Evolutionary conservation across 1,140 invertebrate species (phyloP), one percentile per base, ranked within the genome.

Genomic region (Caerostris darwini): DNA sequence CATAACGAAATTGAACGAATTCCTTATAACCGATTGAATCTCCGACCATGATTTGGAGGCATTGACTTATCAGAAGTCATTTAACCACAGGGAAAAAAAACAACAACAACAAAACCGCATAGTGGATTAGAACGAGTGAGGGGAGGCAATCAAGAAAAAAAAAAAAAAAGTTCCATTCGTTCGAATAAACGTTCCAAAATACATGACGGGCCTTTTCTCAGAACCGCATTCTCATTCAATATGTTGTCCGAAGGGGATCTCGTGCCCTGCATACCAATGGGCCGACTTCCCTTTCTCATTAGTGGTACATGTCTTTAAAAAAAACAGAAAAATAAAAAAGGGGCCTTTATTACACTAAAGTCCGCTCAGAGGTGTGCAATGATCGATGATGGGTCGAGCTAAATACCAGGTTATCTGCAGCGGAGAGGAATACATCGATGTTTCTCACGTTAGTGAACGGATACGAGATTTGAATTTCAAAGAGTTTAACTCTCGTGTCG

Each of bases 201-300:
- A 77, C 71, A 34, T 77, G 71, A 77, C 71, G 10, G 53, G 71
- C 19, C 71, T 50, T 77, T 10, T 12, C 5, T 77, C 61, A 67
- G 61, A 77, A 77, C 19, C 12, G 50, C 34, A 77, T 77, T 77
- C 71, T 77, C 34, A 77, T 77, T 77, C 71, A 77, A 77, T 50
- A 77, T 77, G 71, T 50, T 77, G 71, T 77, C 53, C 10, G 17
- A 50, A 77, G 71, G 34, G 12, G 34, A 34, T 34, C 19, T 12
- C 71, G 34, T 77, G 71, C 10, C 34, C 71, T 77, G 71, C 50
- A 77, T 77, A 50, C 34, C 71, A 77, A 77, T 77, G 10, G 10
- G 34, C 34, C 34, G 34, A 34, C 34, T 34, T 34, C 71, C 53
- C 61, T 67, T 12, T 50, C 50, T 77, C 71, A 77, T 77, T 77